phyloP scores from a whole-genome alignment of 2,113 vertebrate genomes.

The Phalacrocorax carbo region DNA sequence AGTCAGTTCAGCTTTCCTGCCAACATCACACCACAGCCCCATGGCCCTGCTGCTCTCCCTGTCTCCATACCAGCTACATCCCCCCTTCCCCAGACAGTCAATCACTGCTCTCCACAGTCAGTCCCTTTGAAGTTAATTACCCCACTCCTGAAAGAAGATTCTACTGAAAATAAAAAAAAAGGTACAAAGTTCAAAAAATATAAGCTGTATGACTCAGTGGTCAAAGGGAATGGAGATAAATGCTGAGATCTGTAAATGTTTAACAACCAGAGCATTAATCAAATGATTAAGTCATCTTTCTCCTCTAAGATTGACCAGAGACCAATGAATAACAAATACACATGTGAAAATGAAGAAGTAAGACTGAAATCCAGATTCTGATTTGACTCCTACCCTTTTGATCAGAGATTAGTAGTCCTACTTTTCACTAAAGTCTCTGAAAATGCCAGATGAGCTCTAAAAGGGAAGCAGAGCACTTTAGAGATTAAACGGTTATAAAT shows the following conservation, averaged over 20 bases:
- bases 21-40: neutral
- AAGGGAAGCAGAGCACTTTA: neutral
- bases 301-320: neutral
- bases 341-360: neutral
- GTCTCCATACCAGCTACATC: neutral
- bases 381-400: neutral
- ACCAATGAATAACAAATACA: neutral
- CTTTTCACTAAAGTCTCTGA: neutral
- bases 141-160: neutral
- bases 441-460: neutral
- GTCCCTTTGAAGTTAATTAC: neutral
- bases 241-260: neutral
- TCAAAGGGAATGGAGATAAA: neutral
- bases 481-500: neutral
- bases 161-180: neutral
- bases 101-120: neutral
- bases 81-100: neutral
- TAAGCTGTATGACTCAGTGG: neutral
- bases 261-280: neutral
- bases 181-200: neutral
- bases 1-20: neutral
- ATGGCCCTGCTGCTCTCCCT: neutral
- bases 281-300: neutral
- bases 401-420: neutral
- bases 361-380: neutral